Conservation (phyloP, 1,140 invertebrate genomes). For the Drosophila simulans region DNA sequence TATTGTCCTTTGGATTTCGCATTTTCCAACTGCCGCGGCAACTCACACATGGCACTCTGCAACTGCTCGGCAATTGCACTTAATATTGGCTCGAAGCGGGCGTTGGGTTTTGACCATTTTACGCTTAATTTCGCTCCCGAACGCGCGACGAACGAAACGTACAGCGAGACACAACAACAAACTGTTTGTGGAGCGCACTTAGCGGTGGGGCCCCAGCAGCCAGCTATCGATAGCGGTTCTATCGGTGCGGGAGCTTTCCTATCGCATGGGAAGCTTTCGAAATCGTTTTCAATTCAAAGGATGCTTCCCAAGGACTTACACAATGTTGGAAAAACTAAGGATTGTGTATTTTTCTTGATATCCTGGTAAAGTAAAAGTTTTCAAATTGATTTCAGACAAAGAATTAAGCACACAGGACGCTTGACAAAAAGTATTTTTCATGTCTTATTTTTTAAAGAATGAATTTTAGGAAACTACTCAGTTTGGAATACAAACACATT, state of each 20-base stretch:
- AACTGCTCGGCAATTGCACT: slow-evolving; percentile 25
- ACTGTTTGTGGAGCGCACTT: slow-evolving; percentile 31
- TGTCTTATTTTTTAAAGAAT: too few relatives aligned
- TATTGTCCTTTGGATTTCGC: slow-evolving; percentile 13
- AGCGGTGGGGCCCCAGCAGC: slow-evolving; percentile 1
- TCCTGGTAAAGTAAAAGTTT: too few relatives aligned
- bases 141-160: slow-evolving; percentile 53
- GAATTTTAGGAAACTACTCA: too few relatives aligned
- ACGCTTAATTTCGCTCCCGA: slow-evolving; percentile 15
- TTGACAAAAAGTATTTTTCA: too few relatives aligned
- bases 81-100: slow-evolving; percentile 5
- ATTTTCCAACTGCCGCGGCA: slow-evolving; percentile 24
- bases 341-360: too few relatives aligned
- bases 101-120: slow-evolving; percentile 40
- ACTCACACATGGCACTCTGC: slow-evolving; percentile 33
- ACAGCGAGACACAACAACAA: slow-evolving; percentile 64
- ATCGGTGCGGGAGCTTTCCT: not conserved
- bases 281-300: not conserved
- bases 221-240: not conserved
- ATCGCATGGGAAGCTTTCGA: not conserved
- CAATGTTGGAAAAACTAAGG: too few relatives aligned
- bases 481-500: too few relatives aligned
- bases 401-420: too few relatives aligned
- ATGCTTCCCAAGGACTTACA: not conserved
- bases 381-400: too few relatives aligned